These are phyloP conservation scores for Alexandromys fortis DNA, from an alignment of 2,113 vertebrate species.

Conservation along the genomic window DNA sequence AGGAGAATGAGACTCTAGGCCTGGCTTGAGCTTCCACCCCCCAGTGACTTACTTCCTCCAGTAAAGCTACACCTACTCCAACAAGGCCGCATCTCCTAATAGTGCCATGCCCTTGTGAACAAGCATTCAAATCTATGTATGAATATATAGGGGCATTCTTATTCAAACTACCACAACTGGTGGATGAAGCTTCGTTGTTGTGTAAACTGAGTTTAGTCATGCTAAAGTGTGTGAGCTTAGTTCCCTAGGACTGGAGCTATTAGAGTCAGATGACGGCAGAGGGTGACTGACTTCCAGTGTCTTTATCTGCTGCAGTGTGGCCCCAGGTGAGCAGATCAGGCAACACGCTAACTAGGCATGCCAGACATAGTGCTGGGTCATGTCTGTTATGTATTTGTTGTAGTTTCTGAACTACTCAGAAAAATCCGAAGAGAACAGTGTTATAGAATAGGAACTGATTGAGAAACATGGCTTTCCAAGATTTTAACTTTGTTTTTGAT, in stretches of 20 bases:
- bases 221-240: slow-evolving; percentile 12
- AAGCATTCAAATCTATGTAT: background rate
- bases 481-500: slow-evolving; percentile 47
- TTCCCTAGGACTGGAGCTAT: background rate
- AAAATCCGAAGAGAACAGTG: background rate
- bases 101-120: background rate
- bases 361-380: background rate
- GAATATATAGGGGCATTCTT: background rate
- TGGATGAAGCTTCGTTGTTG: background rate
- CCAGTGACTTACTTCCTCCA: background rate
- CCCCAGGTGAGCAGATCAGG: background rate
- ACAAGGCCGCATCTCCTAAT: background rate
- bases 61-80: background rate
- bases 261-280: background rate
- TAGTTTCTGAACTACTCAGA: slow-evolving; percentile 9
- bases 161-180: background rate
- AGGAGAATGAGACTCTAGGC: background rate
- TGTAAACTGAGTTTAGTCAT: slow-evolving; percentile 24
- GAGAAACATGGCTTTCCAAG: slow-evolving; percentile 3
- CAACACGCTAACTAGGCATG: background rate
- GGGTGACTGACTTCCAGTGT: background rate
- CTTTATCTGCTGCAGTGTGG: background rate
- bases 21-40: background rate
- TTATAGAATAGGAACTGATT: background rate
- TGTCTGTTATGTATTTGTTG: no score